Conservation (phyloP, 2,113 vertebrate species). For the Papio anubis region DNA sequence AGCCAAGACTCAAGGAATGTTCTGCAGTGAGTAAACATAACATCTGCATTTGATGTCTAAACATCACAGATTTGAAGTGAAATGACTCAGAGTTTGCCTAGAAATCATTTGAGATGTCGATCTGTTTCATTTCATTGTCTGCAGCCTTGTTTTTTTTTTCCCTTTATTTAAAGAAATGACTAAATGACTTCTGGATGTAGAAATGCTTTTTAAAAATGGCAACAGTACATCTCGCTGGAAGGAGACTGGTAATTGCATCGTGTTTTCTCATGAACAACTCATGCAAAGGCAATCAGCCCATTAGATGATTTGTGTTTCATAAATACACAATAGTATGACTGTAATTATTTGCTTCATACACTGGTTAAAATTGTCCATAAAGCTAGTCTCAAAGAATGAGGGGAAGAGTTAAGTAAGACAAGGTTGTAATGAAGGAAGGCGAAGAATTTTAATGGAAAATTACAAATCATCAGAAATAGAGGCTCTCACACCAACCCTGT, state of each 20-base stretch:
- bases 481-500: background rate
- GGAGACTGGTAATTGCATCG: background rate
- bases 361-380: background rate
- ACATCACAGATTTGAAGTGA: background rate
- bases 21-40: background rate
- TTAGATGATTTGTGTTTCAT: background rate
- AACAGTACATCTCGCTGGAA: background rate
- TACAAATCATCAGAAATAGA: background rate
- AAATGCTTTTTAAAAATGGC: background rate
- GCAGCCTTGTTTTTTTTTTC: background rate
- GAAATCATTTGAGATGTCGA: background rate
- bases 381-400: background rate
- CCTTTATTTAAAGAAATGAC: background rate
- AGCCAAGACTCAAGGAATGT: background rate
- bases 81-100: conserved; percentile 32
- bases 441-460: background rate
- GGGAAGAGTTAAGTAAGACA: background rate
- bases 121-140: conserved; percentile 15
- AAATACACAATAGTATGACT: background rate
- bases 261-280: background rate
- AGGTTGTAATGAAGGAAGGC: background rate
- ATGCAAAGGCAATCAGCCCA: background rate
- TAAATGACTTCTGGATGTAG: background rate
- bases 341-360: background rate
- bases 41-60: conserved; percentile 11